phyloP scores from a whole-genome alignment of 2,113 vertebrate species.

The Pontoporia blainvillei region DNA sequence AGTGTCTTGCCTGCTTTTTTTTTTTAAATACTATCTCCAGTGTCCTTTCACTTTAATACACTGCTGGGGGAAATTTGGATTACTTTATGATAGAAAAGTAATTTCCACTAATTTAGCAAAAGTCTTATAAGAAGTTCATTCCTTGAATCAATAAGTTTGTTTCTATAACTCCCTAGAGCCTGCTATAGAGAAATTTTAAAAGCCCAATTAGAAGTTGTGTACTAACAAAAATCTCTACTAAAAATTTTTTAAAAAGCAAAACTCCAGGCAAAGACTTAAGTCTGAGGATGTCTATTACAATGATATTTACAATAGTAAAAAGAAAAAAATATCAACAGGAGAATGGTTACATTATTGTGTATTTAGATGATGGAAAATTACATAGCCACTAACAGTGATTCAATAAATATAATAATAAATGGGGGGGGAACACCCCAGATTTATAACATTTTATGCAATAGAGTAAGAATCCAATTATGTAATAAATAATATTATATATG shows the following conservation, averaged over 20 bases:
- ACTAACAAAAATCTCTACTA: neutral
- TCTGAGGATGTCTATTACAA: neutral
- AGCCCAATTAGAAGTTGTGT: neutral
- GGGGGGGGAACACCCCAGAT: neutral
- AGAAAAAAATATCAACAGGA: neutral
- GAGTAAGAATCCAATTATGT: neutral
- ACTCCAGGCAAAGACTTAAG: neutral
- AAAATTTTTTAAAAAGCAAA: constrained; percentile 5
- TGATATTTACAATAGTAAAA: neutral
- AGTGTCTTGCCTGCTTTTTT: neutral
- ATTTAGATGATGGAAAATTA: neutral
- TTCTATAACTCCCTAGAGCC: neutral
- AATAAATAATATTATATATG: neutral
- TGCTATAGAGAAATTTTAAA: neutral
- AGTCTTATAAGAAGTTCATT: neutral
- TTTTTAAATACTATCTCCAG: neutral
- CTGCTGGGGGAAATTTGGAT: neutral
- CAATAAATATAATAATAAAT: neutral
- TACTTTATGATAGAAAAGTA: constrained; percentile 14
- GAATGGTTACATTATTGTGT: neutral
- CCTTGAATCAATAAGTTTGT: neutral
- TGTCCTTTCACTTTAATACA: neutral
- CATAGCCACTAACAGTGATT: neutral
- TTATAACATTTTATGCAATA: neutral
- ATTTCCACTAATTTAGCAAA: neutral